A percentile compares a stretch with the other conserved stretches of the same genome.
Conservation (phyloP, 2,113 vertebrate genomes). For the Kobus ellipsiprymnus region DNA sequence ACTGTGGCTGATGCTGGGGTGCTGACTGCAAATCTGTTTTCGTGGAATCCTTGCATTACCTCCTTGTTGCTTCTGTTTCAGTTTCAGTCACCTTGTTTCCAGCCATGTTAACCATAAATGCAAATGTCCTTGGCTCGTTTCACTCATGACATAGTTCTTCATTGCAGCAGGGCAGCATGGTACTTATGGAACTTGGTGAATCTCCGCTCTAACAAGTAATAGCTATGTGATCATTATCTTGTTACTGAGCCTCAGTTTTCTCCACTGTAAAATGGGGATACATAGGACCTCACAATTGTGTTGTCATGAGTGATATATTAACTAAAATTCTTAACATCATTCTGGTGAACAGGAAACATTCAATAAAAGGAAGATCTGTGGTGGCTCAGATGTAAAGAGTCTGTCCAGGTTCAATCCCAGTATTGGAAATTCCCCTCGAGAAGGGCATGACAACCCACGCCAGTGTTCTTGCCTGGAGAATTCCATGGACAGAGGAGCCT, state of each 20-base stretch:
- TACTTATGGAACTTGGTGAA: not conserved
- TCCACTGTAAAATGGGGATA: not conserved
- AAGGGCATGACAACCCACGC: not conserved
- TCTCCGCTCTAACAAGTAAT: not conserved
- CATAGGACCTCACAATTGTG: not conserved
- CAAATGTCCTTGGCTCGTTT: not conserved
- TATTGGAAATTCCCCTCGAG: not conserved
- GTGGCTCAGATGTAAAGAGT: not conserved
- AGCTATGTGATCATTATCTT: not conserved
- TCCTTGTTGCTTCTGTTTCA: not conserved
- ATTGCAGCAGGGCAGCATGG: too few relatives aligned
- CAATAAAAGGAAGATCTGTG: not conserved
- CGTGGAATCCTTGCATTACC: fast-evolving
- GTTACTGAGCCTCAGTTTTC: not conserved
- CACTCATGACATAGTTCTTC: not conserved
- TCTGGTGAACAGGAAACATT: not conserved
- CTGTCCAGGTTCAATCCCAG: not conserved
- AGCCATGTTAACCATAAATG: not conserved
- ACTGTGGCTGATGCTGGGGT: not conserved
- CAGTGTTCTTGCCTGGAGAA: not conserved
- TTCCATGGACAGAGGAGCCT: not conserved
- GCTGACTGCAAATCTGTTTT: not conserved
- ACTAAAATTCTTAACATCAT: not conserved
- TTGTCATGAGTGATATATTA: not conserved
- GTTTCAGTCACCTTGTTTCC: not conserved